Evolutionary conservation across 2,113 vertebrate genomes (phyloP).

Genomic region (Labeo catla): DNA sequence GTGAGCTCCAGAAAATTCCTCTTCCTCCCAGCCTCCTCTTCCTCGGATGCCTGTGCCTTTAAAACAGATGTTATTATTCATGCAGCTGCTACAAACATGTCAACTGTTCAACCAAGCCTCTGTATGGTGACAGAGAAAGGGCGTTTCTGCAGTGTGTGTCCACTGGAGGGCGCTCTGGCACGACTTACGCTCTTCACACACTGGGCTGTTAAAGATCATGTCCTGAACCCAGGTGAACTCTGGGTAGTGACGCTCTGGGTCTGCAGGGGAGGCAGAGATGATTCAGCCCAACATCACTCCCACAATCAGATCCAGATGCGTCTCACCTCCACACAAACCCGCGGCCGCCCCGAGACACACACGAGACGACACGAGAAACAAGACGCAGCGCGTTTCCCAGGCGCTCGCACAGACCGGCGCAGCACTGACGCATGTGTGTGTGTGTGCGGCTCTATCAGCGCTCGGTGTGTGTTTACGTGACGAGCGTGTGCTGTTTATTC

Average conservation of each 20-base stretch:
- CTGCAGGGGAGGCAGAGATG: constrained; percentile 20
- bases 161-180: neutral
- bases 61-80: neutral
- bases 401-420: no score
- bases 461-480: neutral
- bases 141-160: neutral
- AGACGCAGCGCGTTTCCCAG: neutral
- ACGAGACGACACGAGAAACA: neutral
- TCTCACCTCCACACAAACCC: constrained; percentile 9
- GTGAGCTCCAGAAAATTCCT: neutral
- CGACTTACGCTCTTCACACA: neutral
- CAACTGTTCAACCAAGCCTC: no score
- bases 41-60: neutral
- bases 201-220: neutral
- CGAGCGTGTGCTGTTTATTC: neutral
- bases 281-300: constrained; percentile 21
- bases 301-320: constrained; percentile 18
- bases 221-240: constrained; percentile 13
- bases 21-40: neutral
- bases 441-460: neutral
- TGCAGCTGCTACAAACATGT: neutral
- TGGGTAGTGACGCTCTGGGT: neutral
- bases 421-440: neutral
- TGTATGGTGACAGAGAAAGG: neutral
- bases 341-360: neutral